Conservation (phyloP, 2,888 invertebrate species). For the Nomada ruficornis region DNA sequence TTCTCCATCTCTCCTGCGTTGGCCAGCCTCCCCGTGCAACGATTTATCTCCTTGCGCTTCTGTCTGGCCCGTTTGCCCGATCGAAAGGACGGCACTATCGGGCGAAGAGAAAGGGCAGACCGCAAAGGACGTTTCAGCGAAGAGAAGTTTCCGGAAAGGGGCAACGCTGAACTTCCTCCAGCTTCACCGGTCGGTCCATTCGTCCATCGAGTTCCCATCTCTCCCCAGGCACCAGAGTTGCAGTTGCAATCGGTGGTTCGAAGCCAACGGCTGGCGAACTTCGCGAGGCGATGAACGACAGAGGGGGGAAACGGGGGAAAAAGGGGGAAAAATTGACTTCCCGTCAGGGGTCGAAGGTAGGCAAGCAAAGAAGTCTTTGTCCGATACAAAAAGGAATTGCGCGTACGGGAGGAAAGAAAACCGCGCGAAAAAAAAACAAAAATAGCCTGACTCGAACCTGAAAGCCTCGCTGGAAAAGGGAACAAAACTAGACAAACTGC, state of each 20-base stretch:
- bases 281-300: slow-evolving; percentile 44
- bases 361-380: slow-evolving; percentile 42
- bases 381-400: slow-evolving; percentile 43
- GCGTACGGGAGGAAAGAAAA: slow-evolving; percentile 35
- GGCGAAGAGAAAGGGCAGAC: background rate
- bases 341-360: slow-evolving; percentile 1
- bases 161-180: background rate
- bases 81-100: slow-evolving; percentile 28
- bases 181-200: background rate
- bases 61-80: background rate
- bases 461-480: slow-evolving; percentile 13
- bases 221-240: slow-evolving; percentile 52
- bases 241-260: slow-evolving; percentile 62
- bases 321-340: background rate
- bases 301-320: slow-evolving; percentile 43
- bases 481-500: slow-evolving; percentile 26
- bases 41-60: slow-evolving; percentile 7
- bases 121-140: no score
- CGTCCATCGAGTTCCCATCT: slow-evolving; percentile 31
- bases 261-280: slow-evolving; percentile 49
- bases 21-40: background rate
- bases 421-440: background rate
- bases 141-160: background rate
- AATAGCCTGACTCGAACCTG: slow-evolving; percentile 6
- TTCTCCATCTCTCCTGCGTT: background rate